Evolutionary conservation across 2,113 vertebrate species (phyloP).

Genomic region (Mirounga angustirostris): DNA sequence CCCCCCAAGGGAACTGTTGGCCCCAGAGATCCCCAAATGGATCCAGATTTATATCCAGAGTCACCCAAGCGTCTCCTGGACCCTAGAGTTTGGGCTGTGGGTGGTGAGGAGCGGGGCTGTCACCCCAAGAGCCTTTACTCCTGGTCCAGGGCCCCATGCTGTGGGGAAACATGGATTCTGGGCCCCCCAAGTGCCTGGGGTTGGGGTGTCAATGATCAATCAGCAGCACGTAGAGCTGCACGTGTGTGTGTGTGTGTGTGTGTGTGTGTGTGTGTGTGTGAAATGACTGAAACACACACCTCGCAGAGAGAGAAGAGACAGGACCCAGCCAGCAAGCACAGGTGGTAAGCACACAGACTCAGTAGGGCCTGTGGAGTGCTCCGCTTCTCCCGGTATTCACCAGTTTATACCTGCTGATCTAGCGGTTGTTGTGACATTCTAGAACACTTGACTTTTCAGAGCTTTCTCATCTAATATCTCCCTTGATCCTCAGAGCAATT

Average conservation of each 20-base stretch:
- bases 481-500: background rate
- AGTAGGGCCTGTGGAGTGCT: rapidly evolving
- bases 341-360: background rate
- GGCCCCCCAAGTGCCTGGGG: background rate
- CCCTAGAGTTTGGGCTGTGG: background rate
- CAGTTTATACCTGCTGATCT: background rate
- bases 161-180: background rate
- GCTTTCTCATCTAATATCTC: background rate
- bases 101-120: background rate
- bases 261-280: background rate
- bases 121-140: background rate
- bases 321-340: too few species aligned
- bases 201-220: background rate
- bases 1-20: background rate
- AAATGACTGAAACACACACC: background rate
- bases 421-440: background rate
- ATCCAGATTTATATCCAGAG: background rate
- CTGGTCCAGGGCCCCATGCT: background rate
- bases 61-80: background rate
- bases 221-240: background rate
- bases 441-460: background rate
- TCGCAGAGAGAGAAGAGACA: background rate
- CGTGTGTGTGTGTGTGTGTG: background rate
- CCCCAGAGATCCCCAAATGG: background rate
- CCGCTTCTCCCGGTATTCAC: background rate